Conservation (phyloP, 35 echinoderm and acorn worm species). For the Stichopus chloronotus region DNA sequence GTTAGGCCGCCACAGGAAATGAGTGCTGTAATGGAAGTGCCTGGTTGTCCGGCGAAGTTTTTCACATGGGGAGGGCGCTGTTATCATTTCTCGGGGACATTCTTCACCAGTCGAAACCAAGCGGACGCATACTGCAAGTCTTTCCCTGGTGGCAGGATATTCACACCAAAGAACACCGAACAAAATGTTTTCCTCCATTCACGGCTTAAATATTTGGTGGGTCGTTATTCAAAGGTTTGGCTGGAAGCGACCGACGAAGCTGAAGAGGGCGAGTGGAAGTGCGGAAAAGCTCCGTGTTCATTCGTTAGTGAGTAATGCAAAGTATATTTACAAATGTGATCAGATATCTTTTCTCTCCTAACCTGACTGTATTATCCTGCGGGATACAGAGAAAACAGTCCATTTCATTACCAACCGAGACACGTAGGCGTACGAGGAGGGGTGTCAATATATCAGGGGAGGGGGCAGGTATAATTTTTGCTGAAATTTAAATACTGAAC, state of each 20-base stretch:
- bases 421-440: too few relatives aligned
- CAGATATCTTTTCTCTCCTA: too few relatives aligned
- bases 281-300: neutral
- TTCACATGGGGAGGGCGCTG: neutral
- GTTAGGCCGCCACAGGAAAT: neutral
- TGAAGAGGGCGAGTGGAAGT: neutral
- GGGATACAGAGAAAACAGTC: too few relatives aligned
- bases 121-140: neutral
- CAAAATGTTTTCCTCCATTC: neutral
- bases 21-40: neutral
- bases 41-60: neutral
- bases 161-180: neutral
- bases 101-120: neutral
- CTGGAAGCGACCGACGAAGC: neutral
- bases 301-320: neutral
- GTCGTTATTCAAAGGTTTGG: neutral
- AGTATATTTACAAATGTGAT: too few relatives aligned
- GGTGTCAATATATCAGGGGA: too few relatives aligned
- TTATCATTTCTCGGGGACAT: neutral
- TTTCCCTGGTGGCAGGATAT: neutral
- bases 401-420: too few relatives aligned
- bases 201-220: neutral
- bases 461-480: too few relatives aligned
- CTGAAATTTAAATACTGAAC: too few relatives aligned
- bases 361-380: too few relatives aligned